Evolutionary conservation across 2,888 invertebrate species (phyloP).

Genomic region (Dynastes maya): DNA sequence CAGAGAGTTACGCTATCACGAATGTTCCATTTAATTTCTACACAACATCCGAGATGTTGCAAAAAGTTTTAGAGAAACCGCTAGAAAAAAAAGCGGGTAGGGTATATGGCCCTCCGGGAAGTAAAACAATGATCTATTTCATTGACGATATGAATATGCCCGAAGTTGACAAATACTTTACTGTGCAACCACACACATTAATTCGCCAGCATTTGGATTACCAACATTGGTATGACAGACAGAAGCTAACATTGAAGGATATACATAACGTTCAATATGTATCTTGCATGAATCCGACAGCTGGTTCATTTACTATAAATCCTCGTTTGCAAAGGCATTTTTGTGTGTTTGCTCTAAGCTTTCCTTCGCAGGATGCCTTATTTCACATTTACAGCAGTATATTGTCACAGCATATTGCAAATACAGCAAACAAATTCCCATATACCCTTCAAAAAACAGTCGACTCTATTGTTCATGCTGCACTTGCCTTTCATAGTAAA

Average conservation of each 20-base stretch:
- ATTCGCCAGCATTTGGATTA: constrained; percentile 95
- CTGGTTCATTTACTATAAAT: constrained; percentile 95
- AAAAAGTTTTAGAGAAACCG: constrained; percentile 90
- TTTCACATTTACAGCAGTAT: constrained; percentile 89
- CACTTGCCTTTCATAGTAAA: constrained; percentile 84
- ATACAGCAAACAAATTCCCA: constrained; percentile 79
- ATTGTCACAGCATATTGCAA: constrained; percentile 81
- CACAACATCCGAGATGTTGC: constrained; percentile 93
- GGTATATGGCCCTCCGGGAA: constrained; percentile 95
- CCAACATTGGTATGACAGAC: constrained; percentile 94
- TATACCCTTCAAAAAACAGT: constrained; percentile 75
- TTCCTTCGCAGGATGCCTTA: constrained; percentile 87
- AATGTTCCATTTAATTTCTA: constrained; percentile 97
- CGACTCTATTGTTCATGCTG: constrained; percentile 79
- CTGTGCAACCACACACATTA: constrained; percentile 95
- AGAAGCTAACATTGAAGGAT: constrained; percentile 89
- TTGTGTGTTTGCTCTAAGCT: constrained; percentile 90
- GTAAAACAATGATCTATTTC: constrained; percentile 92
- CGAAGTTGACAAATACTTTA: constrained; percentile 94
- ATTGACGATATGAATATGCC: constrained; percentile 99
- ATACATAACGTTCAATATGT: constrained; percentile 95
- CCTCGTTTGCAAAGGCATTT: constrained; percentile 91
- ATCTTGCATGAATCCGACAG: constrained; percentile 97
- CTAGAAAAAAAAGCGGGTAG: constrained; percentile 96
- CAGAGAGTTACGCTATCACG: constrained; percentile 85